These are phyloP conservation scores for Limnephilus marmoratus DNA, from an alignment of 2,888 invertebrate genomes.

Conservation along the genomic window DNA sequence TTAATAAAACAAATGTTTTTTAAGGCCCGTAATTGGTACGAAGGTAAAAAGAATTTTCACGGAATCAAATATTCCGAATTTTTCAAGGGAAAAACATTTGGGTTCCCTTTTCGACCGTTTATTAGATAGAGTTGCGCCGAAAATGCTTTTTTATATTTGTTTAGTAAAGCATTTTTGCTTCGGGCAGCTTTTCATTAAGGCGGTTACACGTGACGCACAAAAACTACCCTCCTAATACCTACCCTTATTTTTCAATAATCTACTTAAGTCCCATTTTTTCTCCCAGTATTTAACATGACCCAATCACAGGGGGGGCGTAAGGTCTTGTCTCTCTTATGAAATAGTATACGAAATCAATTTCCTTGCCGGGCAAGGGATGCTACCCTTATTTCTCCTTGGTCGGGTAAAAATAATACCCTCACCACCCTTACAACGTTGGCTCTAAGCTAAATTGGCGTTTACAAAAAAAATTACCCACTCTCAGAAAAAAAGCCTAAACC, in stretches of 20 bases:
- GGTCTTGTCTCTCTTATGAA: conserved; percentile 50
- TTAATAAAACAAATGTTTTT: not conserved
- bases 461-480: conserved; percentile 17
- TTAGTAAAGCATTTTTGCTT: conserved; percentile 26
- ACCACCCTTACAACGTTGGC: conserved; percentile 23
- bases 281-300: conserved; percentile 56
- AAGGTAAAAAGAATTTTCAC: not conserved
- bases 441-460: conserved; percentile 23
- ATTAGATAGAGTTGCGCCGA: conserved; percentile 21
- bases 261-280: conserved; percentile 16
- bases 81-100: not conserved
- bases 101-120: not conserved
- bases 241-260: conserved; percentile 36
- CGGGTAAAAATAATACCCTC: conserved; percentile 19
- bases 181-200: conserved; percentile 33
- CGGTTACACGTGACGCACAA: conserved; percentile 22
- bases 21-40: not conserved
- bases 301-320: conserved; percentile 56
- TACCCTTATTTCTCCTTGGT: conserved; percentile 22
- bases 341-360: conserved; percentile 58
- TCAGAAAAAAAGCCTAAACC: conserved; percentile 25
- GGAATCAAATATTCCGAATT: not conserved
- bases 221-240: not conserved
- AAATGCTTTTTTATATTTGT: conserved; percentile 23
- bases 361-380: conserved; percentile 33